phyloP scores from a whole-genome alignment of 2,113 vertebrate species.

The Cyanistes caeruleus region DNA sequence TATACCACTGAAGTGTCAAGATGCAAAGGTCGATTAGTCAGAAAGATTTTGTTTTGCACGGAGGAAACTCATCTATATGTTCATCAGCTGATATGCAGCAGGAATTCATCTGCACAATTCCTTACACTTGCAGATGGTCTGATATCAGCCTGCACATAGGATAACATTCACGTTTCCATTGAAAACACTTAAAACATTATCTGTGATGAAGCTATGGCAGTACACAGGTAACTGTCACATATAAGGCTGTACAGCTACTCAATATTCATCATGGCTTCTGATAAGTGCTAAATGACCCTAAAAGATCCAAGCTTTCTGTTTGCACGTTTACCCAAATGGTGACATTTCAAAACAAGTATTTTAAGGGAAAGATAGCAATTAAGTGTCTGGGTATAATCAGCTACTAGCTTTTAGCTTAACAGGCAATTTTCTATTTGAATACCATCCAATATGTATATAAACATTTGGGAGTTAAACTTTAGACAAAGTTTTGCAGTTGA shows the following conservation, averaged over 20 bases:
- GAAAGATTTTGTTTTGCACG: slow-evolving; percentile 65
- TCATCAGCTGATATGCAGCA: slow-evolving; percentile 50
- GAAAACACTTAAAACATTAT: slow-evolving; percentile 19
- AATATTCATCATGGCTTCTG: slow-evolving; percentile 8
- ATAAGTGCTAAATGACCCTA: neutral
- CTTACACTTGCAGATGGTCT: slow-evolving; percentile 36
- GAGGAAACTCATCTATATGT: slow-evolving; percentile 63
- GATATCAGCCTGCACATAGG: neutral
- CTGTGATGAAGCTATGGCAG: neutral
- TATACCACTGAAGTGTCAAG: slow-evolving; percentile 66
- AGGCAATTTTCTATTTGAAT: neutral
- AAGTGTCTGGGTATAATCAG: neutral
- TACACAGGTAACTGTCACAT: slow-evolving; percentile 49
- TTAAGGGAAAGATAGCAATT: neutral
- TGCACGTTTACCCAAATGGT: neutral
- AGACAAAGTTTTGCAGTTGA: neutral
- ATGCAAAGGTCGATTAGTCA: slow-evolving; percentile 70
- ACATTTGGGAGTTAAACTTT: neutral
- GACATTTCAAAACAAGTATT: neutral
- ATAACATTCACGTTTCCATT: neutral
- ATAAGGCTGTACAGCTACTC: neutral
- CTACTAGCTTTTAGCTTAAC: neutral
- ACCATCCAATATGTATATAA: neutral
- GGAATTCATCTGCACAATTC: slow-evolving; percentile 44
- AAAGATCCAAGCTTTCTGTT: neutral